Evolutionary conservation across 2,797 vertebrate genomes (phyloP).

Genomic region (Hypotaenidia okinawae): DNA sequence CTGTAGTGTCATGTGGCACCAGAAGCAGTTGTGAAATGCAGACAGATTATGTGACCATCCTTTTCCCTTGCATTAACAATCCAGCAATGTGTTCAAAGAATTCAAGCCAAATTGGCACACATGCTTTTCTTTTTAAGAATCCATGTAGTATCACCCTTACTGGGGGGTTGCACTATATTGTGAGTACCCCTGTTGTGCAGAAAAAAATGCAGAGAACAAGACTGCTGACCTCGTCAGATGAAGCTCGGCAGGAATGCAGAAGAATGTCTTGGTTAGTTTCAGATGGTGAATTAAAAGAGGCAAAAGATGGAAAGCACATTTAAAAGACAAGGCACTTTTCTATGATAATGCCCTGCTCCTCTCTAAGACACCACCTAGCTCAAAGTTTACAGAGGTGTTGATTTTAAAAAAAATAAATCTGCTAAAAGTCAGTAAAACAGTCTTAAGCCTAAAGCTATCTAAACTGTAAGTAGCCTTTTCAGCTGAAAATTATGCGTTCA

Average conservation of each 20-base stretch:
- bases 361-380: neutral
- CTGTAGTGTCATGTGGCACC: constrained; percentile 25
- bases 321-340: constrained; percentile 12
- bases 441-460: neutral
- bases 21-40: constrained; percentile 39
- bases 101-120: constrained; percentile 50
- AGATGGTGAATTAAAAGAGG: constrained; percentile 32
- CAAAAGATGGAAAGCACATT: neutral
- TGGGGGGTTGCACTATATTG: constrained; percentile 13
- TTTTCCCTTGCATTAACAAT: constrained; percentile 46
- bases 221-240: constrained; percentile 64
- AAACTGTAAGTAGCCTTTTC: constrained; percentile 56
- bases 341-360: neutral
- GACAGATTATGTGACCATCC: constrained; percentile 30
- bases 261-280: constrained; percentile 55
- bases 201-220: constrained; percentile 48
- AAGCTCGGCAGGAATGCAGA: constrained; percentile 48
- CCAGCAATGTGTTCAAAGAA: constrained; percentile 41
- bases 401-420: neutral
- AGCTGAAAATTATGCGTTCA: constrained; percentile 53
- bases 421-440: neutral
- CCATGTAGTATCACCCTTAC: constrained; percentile 40
- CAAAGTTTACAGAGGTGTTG: neutral
- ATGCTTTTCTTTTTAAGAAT: constrained; percentile 54
- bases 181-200: constrained; percentile 43